These are phyloP conservation scores for Sminthurinus signatus DNA, from an alignment of 1,140 invertebrate species.

Conservation along the genomic window DNA sequence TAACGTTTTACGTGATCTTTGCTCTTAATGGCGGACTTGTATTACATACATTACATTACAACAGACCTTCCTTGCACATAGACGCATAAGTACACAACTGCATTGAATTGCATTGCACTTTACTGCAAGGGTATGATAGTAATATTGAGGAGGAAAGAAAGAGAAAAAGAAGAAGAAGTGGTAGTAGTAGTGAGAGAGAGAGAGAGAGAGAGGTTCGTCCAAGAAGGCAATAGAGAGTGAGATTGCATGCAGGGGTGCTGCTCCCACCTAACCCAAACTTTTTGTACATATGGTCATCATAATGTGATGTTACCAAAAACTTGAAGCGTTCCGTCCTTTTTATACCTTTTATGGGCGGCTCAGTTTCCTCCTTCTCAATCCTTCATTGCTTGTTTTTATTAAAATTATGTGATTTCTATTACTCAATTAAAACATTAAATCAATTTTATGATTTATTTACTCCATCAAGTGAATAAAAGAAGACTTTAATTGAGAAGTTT, in stretches of 20 bases:
- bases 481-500: too few relatives aligned
- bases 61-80: too few relatives aligned
- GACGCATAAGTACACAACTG: not conserved
- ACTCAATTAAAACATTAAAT: constrained; percentile 19
- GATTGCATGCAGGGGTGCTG: constrained; percentile 3
- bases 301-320: too few relatives aligned
- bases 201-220: too few relatives aligned
- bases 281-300: not conserved
- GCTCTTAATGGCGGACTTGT: constrained; percentile 38
- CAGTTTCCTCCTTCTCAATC: constrained; percentile 9
- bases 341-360: constrained; percentile 11
- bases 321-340: constrained; percentile 5
- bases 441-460: too few relatives aligned
- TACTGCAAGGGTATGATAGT: too few relatives aligned
- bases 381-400: constrained; percentile 12
- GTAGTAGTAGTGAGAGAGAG: too few relatives aligned
- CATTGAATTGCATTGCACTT: not conserved
- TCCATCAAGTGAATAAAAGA: too few relatives aligned
- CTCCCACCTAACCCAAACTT: not conserved
- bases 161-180: constrained; percentile 2
- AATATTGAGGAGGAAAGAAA: not conserved
- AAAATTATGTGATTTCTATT: constrained; percentile 14
- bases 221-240: constrained; percentile 1
- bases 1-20: constrained; percentile 39
- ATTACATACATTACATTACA: constrained; percentile 21